A percentile compares a stretch with the other conserved stretches of the same genome.
Conservation (phyloP, 2,113 vertebrate species). For the Myrmecobius fasciatus region DNA sequence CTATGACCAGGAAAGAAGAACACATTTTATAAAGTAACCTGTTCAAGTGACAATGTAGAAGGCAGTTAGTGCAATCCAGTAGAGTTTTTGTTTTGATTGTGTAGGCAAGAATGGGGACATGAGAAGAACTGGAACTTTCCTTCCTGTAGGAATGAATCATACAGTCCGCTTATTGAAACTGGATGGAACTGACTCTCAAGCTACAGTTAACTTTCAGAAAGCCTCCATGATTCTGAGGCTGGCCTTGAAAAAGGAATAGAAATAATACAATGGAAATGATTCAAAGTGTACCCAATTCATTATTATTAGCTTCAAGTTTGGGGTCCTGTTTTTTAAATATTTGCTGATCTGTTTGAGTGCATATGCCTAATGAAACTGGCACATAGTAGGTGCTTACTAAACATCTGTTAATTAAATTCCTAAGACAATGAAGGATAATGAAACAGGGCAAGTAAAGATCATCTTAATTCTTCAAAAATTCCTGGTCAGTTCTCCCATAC, state of each 20-base stretch:
- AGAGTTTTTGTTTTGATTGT: no score
- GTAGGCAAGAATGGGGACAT: no score
- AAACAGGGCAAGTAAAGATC: not conserved
- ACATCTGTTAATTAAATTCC: not conserved
- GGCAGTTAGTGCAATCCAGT: no score
- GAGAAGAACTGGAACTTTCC: no score
- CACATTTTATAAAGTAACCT: no score
- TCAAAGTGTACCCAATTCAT: constrained; percentile 10
- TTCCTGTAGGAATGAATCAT: no score
- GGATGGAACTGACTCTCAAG: constrained; percentile 42
- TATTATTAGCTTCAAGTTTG: constrained; percentile 44
- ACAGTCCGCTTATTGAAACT: constrained; percentile 48
- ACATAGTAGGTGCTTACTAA: not conserved
- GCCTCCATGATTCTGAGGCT: constrained; percentile 55
- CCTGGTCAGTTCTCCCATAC: not conserved
- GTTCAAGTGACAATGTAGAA: no score
- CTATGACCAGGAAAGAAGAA: no score
- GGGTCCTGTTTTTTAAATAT: constrained; percentile 28
- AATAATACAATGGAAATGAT: constrained; percentile 13
- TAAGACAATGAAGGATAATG: not conserved
- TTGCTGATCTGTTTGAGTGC: constrained; percentile 14
- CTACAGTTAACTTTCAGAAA: constrained; percentile 53
- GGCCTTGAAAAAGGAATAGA: constrained; percentile 55
- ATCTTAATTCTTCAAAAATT: not conserved
- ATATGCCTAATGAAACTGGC: constrained; percentile 9